Evolutionary conservation across 1,140 invertebrate genomes (phyloP), one percentile per base, ranked within the genome.

Genomic region (Trichomalopsis sarcophagae): DNA sequence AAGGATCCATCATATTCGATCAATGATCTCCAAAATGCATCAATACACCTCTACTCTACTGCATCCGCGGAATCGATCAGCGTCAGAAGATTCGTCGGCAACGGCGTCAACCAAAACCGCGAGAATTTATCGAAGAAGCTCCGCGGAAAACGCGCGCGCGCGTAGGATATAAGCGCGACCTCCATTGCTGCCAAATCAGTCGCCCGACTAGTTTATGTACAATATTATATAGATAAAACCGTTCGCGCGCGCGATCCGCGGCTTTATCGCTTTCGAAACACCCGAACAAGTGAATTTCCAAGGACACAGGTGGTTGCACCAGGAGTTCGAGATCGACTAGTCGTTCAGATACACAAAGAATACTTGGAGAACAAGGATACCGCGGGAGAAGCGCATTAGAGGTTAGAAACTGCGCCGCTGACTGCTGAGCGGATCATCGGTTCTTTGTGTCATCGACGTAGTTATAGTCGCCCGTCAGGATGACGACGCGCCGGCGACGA

Each of bases 341-440:
- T n/a, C 21, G 21, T 17, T 2, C 4, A 62, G 3, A n/a, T 7
- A n/a, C 6, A n/a, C 6, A n/a, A 62, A 62, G 55, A n/a, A 7
- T n/a, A n/a, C 21, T 17, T 21, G 55, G 14, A 17, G 47, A 50
- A 17, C 14, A 50, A 50, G 5, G 11, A 50, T 50, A 50, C 2
- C 17, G 55, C 21, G 55, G 21, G 21, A 62, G 55, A 62, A 11
- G 73, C 68, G 17, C 2, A 10, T 78, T 84, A 7, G 75, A 84
- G 83, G 83, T 84, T 86, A 86, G 79, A 82, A 55, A 77, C 75
- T 82, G 50, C 47, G 44, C 62, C 82, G 78, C 68, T 82, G 62
- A 40, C 78, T 71, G 69, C 73, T n/a, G 6, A 55, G 17, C 50
- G 50, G 50, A 55, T 62, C 55, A 55, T 62, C 6, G 17, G 47